phyloP scores from a whole-genome alignment of 2,113 vertebrate species.

The Scomber japonicus region DNA sequence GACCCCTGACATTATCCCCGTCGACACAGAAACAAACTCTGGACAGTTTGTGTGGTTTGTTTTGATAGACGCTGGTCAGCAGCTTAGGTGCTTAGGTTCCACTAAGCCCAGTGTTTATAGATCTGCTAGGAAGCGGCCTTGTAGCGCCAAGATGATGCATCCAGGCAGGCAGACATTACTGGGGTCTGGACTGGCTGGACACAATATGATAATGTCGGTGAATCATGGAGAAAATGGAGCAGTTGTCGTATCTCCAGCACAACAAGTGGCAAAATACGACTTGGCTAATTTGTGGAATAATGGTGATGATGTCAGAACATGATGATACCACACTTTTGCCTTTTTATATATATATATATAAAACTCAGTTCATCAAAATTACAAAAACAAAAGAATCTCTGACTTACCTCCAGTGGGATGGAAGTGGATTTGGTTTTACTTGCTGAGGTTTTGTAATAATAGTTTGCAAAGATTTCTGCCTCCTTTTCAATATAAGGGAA shows the following conservation, averaged over 20 bases:
- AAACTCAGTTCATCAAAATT: too few relatives aligned
- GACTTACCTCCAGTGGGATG: too few relatives aligned
- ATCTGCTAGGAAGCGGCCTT: conserved; percentile 58
- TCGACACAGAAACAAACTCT: conserved; percentile 43
- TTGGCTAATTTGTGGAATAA: not conserved
- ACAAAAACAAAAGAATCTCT: too few relatives aligned
- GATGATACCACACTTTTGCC: not conserved
- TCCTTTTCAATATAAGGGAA: too few relatives aligned
- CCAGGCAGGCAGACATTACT: conserved; percentile 41
- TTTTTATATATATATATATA: not conserved
- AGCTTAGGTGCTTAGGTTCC: conserved; percentile 54
- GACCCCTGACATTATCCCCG: conserved; percentile 40
- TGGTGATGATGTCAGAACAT: not conserved
- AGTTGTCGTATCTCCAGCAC: conserved; percentile 4
- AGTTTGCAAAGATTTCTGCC: too few relatives aligned
- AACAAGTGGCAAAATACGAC: conserved; percentile 11
- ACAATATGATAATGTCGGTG: conserved; percentile 23
- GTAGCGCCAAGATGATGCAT: conserved; percentile 50
- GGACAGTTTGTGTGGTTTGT: conserved; percentile 47
- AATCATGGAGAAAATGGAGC: conserved; percentile 15
- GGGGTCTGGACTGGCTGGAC: conserved; percentile 43
- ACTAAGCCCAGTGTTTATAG: conserved; percentile 73
- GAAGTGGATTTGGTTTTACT: too few relatives aligned
- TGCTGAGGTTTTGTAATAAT: too few relatives aligned
- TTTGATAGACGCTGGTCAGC: conserved; percentile 67